phyloP scores from a whole-genome alignment of 2,888 invertebrate genomes.

The Metellina segmentata region DNA sequence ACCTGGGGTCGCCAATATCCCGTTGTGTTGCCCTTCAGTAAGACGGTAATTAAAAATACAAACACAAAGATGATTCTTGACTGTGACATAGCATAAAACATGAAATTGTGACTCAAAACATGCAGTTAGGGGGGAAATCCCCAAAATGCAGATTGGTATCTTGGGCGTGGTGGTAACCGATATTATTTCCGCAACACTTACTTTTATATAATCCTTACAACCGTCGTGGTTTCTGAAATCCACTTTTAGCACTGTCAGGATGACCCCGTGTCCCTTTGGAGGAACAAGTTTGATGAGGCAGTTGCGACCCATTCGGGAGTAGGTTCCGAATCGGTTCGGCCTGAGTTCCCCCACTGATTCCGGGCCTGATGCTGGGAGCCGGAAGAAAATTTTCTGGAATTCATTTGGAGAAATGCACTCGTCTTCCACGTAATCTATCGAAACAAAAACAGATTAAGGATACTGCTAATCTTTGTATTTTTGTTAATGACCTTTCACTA shows the following conservation, averaged over 20 bases:
- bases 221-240: conserved; percentile 63
- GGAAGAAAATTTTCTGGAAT: conserved; percentile 51
- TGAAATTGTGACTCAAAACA: too few relatives aligned
- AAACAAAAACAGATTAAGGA: background rate
- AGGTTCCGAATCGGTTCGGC: conserved; percentile 66
- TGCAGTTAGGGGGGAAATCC: too few relatives aligned
- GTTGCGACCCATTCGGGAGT: conserved; percentile 61
- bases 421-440: conserved; percentile 70
- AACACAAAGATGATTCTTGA: too few relatives aligned
- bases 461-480: background rate
- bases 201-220: conserved; percentile 70
- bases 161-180: too few relatives aligned
- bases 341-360: conserved; percentile 67
- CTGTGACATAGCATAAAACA: too few relatives aligned
- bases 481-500: background rate
- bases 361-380: conserved; percentile 45
- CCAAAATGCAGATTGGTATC: too few relatives aligned
- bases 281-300: conserved; percentile 63
- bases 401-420: conserved; percentile 58
- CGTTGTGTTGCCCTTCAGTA: too few relatives aligned
- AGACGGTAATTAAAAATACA: too few relatives aligned
- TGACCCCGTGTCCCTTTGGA: conserved; percentile 51
- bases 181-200: background rate
- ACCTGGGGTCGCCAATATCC: too few relatives aligned
- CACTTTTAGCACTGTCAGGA: conserved; percentile 44